Percentiles rank a stretch among this genome's conserved stretches.
Conservation (phyloP, 2,797 vertebrate species). For the Echiichthys vipera region DNA sequence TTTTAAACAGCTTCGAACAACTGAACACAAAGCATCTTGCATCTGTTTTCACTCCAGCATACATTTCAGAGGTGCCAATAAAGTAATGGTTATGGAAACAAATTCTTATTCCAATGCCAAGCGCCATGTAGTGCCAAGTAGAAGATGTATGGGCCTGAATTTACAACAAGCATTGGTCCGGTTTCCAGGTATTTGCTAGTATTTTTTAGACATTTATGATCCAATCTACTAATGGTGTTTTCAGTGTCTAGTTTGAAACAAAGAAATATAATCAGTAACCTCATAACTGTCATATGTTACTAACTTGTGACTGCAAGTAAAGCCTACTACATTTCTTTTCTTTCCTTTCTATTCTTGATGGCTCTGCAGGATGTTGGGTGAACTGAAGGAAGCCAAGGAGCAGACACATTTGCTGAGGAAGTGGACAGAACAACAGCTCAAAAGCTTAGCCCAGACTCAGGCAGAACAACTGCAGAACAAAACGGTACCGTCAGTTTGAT, state of each 20-base stretch:
- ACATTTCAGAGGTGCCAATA: not conserved
- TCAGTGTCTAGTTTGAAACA: not conserved
- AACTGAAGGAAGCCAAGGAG: slow-evolving; percentile 76
- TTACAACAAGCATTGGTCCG: not conserved
- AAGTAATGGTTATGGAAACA: slow-evolving; percentile 11
- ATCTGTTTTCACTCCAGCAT: not conserved
- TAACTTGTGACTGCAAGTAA: not conserved
- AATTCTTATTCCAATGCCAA: not conserved
- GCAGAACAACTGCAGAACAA: slow-evolving; percentile 70
- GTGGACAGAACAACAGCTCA: slow-evolving; percentile 80
- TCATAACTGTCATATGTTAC: not conserved
- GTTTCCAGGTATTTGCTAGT: not conserved
- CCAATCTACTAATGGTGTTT: not conserved
- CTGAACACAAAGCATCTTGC: not conserved
- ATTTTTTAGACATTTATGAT: not conserved
- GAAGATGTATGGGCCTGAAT: not conserved
- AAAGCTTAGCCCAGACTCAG: slow-evolving; percentile 69
- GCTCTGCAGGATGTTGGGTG: slow-evolving; percentile 76
- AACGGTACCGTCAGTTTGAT: slow-evolving; percentile 70
- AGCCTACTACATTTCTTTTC: not conserved
- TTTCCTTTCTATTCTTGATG: not conserved
- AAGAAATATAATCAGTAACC: not conserved
- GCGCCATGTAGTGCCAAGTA: not conserved
- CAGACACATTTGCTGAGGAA: slow-evolving; percentile 77
- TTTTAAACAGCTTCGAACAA: no score